Base-by-base conservation (phyloP, 2,113 vertebrate species). In the Fulmarus glacialis region DNA sequence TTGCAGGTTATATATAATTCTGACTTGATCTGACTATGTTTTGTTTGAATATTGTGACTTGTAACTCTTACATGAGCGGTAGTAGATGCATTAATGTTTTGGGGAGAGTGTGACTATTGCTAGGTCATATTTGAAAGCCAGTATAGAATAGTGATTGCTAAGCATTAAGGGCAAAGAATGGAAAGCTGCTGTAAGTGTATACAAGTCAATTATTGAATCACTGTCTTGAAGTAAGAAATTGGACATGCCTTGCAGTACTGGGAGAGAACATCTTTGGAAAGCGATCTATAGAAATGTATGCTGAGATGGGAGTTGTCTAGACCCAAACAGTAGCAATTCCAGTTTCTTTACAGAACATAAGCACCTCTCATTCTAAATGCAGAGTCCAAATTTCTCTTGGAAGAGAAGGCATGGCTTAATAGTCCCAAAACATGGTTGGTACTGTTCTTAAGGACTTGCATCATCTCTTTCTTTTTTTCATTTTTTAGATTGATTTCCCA, bases 401-500 rank as follows among this genome's bases (percentile, higher is more conserved):
- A 83, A 55, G 82, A 80, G 32, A 58, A 78, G 15, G 24, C 26
- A 17, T 62, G 59, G 17, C 38, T 81, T 74, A 64, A n/a, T 40
- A 56, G 58, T 78, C 43, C 34, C 60, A 63, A 68, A 56, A 21
- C 38, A 12, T 40, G 27, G 24, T 50, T 4, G 5, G 20, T 53
- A 4, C 6, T 81, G 22, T 66, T 84, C 56, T 71, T 78, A 26
- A 60, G 52, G 47, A 82, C 53, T 58, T 68, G 29, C 4, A 18
- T 81, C 3, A 55, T 40, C 11, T 55, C 2, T 17, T 7, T 62
- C 26, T n/a, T 26, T 96, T 75, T 40, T 63, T 84, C 64, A n/a
- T 82, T 92, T 62, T 94, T 19, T n/a, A 99, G 99, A 98, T 99
- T 98, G 99, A 99, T 80, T 99, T 99, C 52, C 99, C 99, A 60